A percentile compares a stretch with the other conserved stretches of the same genome.
phyloP scores from a whole-genome alignment of 2,113 vertebrate species.

The Aptenodytes forsteri region DNA sequence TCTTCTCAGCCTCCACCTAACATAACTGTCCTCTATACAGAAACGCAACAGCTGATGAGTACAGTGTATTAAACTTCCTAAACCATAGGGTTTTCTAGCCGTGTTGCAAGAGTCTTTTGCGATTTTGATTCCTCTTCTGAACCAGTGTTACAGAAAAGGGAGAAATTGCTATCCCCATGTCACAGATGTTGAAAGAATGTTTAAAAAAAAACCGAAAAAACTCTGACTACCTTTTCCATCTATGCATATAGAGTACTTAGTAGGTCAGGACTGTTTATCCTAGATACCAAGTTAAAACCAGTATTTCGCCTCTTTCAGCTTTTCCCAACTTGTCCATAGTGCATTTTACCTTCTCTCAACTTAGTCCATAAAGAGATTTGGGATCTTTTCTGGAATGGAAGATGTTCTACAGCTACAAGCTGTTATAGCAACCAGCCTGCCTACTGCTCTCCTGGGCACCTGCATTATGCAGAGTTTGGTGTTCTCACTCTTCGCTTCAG shows the following conservation, averaged over 20 bases:
- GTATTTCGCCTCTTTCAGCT: conserved; percentile 22
- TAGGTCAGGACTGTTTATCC: conserved; percentile 12
- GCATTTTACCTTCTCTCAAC: conserved; percentile 41
- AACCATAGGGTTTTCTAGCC: not conserved
- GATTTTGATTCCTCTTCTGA: not conserved
- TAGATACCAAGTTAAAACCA: not conserved
- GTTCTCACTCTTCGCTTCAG: conserved; percentile 10
- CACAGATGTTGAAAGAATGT: not conserved
- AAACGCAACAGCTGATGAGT: not conserved
- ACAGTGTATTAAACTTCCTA: not conserved
- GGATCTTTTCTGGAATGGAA: conserved; percentile 51
- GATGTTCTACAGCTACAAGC: conserved; percentile 50
- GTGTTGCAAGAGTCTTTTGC: not conserved
- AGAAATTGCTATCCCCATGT: not conserved
- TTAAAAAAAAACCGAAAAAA: not conserved
- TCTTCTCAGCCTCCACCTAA: not conserved
- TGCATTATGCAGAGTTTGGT: conserved; percentile 38
- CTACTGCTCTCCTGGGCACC: conserved; percentile 53
- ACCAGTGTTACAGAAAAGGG: not conserved
- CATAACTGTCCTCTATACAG: fast-evolving
- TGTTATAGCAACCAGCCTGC: conserved; percentile 48
- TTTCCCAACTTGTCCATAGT: conserved; percentile 15
- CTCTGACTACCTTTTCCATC: not conserved
- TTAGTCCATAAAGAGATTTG: conserved; percentile 63
- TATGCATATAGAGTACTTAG: not conserved